A percentile compares a stretch with the other conserved stretches of the same genome.
Conservation (phyloP, 2,113 vertebrate genomes). For the Lepus europaeus region DNA sequence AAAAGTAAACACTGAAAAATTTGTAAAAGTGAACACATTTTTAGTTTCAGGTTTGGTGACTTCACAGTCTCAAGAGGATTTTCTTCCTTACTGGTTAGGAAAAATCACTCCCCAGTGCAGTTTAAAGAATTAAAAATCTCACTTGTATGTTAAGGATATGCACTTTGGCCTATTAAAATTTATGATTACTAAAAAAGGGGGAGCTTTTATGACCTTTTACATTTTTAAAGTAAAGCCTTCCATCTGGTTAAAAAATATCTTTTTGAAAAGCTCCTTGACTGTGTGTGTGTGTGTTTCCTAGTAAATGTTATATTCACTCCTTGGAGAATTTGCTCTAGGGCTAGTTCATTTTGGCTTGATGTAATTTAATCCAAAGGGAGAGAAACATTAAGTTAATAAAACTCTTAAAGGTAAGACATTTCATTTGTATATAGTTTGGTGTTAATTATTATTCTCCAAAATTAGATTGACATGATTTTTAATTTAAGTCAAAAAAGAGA, state of each 20-base stretch:
- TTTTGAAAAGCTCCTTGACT: slow-evolving; percentile 6
- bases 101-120: slow-evolving; percentile 56
- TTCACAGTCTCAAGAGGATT: slow-evolving; percentile 57
- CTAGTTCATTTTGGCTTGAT: slow-evolving; percentile 52
- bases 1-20: not conserved
- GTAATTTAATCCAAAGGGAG: slow-evolving; percentile 64
- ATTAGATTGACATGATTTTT: slow-evolving; percentile 45
- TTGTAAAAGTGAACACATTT: not conserved
- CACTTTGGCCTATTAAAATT: slow-evolving; percentile 69
- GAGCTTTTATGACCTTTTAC: slow-evolving; percentile 58
- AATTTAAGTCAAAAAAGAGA: slow-evolving; percentile 40
- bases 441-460: slow-evolving; percentile 54
- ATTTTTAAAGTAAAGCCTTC: slow-evolving; percentile 70
- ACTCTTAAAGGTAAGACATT: slow-evolving; percentile 59
- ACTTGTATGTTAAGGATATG: slow-evolving; percentile 64
- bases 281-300: not conserved
- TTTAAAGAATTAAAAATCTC: slow-evolving; percentile 57
- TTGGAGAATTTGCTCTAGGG: slow-evolving; percentile 44
- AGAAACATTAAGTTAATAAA: slow-evolving; percentile 65
- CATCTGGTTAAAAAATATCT: slow-evolving; percentile 50
- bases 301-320: slow-evolving; percentile 67
- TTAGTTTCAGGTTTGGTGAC: slow-evolving; percentile 47
- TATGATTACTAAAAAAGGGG: slow-evolving; percentile 33
- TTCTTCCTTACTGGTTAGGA: slow-evolving; percentile 60
- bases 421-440: slow-evolving; percentile 48